Percentiles rank a stretch among this genome's conserved stretches.
Evolutionary conservation across 2,888 invertebrate species (phyloP).

Genomic region (Pseudococcus longispinus): DNA sequence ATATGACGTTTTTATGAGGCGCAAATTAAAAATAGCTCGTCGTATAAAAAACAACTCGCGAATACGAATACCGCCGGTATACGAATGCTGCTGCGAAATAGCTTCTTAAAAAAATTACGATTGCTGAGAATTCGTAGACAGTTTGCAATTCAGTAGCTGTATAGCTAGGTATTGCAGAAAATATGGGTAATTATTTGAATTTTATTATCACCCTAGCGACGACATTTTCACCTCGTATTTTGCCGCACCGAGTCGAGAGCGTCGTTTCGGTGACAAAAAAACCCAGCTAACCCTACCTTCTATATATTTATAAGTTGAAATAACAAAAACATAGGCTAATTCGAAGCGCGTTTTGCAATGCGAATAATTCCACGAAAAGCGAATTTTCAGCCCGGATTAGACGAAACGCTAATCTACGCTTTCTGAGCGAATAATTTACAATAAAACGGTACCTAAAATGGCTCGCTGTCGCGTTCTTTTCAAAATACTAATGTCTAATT

Average conservation of each 20-base stretch:
- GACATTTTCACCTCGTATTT: neutral
- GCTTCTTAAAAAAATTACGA: neutral
- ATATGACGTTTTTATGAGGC: constrained; percentile 41
- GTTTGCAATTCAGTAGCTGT: neutral
- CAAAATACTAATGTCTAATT: constrained; percentile 19
- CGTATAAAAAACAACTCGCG: neutral
- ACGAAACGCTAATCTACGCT: constrained; percentile 21
- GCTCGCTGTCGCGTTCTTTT: neutral
- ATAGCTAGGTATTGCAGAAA: neutral
- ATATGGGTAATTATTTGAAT: constrained; percentile 11
- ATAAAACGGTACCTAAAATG: neutral
- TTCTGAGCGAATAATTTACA: constrained; percentile 23
- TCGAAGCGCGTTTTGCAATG: neutral
- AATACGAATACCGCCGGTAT: neutral
- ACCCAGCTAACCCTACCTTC: neutral
- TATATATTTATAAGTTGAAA: neutral
- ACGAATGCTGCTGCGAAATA: neutral
- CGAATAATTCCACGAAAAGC: constrained; percentile 33
- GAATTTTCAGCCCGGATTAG: constrained; percentile 32
- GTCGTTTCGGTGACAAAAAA: neutral
- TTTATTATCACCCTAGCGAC: neutral
- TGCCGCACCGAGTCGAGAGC: neutral
- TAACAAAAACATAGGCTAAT: neutral
- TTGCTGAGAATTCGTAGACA: neutral
- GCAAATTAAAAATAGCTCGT: constrained; percentile 35